phyloP scores from a whole-genome alignment of 2,113 vertebrate genomes.

The Lipophrys pholis region DNA sequence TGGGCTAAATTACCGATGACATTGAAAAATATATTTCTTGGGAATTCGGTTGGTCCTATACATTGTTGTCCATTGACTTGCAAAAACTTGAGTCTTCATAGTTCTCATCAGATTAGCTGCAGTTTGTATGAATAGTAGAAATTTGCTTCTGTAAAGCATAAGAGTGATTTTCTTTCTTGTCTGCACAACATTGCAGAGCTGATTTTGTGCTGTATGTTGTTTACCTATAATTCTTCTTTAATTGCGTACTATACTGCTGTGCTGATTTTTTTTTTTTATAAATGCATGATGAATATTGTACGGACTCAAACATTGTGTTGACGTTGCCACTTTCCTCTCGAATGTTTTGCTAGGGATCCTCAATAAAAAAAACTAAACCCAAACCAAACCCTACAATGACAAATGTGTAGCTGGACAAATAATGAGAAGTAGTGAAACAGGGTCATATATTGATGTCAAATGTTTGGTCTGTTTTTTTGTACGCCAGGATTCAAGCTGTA shows the following conservation, averaged over 20 bases:
- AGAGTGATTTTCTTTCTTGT: background rate
- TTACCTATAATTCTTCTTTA: background rate
- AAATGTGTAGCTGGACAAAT: constrained; percentile 19
- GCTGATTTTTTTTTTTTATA: background rate
- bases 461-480: background rate
- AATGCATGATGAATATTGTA: background rate
- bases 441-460: background rate
- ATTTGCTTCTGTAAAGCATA: background rate
- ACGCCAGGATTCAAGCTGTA: background rate
- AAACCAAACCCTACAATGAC: too few species aligned
- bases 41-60: background rate
- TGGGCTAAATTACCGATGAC: too few species aligned
- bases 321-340: background rate
- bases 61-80: too few species aligned
- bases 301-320: background rate
- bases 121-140: background rate
- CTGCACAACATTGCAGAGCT: background rate
- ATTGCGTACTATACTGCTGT: background rate
- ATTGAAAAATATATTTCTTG: background rate
- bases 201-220: background rate
- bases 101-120: background rate
- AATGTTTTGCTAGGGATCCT: background rate
- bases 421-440: background rate
- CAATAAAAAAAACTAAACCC: background rate
- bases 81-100: background rate